Conservation (phyloP, 2,888 invertebrate genomes). For the Holacanthella duospinosa region DNA sequence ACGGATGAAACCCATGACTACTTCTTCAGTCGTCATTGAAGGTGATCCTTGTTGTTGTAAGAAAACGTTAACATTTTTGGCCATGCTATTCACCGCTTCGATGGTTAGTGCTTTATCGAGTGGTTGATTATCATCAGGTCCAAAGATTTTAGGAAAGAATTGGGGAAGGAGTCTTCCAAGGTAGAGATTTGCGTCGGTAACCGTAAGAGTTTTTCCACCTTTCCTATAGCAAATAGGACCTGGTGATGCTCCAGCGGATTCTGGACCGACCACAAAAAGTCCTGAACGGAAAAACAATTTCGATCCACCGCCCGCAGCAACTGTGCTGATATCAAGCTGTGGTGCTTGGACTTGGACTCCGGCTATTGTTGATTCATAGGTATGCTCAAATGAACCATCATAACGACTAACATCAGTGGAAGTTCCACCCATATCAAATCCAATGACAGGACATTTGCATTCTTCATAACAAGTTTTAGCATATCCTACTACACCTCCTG, state of each 20-base stretch:
- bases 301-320: slow-evolving; percentile 97
- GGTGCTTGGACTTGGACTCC: slow-evolving; percentile 96
- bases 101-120: slow-evolving; percentile 64
- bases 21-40: slow-evolving; percentile 67
- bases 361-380: slow-evolving; percentile 94
- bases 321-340: slow-evolving; percentile 90
- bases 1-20: slow-evolving; percentile 88
- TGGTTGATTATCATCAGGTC: slow-evolving; percentile 73
- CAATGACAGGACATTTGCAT: slow-evolving; percentile 74
- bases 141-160: slow-evolving; percentile 95
- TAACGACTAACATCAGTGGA: slow-evolving; percentile 95
- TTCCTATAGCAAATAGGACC: slow-evolving; percentile 90
- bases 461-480: slow-evolving; percentile 63
- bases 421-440: slow-evolving; percentile 74
- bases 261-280: slow-evolving; percentile 85
- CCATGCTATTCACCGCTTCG: slow-evolving; percentile 58
- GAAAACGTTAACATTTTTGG: slow-evolving; percentile 53
- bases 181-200: slow-evolving; percentile 93
- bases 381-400: slow-evolving; percentile 86
- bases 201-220: slow-evolving; percentile 72
- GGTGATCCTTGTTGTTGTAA: slow-evolving; percentile 19
- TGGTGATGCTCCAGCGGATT: slow-evolving; percentile 84
- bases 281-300: slow-evolving; percentile 86
- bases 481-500: slow-evolving; percentile 95
- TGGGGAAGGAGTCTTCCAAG: slow-evolving; percentile 84